These are phyloP conservation scores for Lytechinus variegatus DNA, from an alignment of 35 echinoderm and acorn worm species.

Conservation along the genomic window DNA sequence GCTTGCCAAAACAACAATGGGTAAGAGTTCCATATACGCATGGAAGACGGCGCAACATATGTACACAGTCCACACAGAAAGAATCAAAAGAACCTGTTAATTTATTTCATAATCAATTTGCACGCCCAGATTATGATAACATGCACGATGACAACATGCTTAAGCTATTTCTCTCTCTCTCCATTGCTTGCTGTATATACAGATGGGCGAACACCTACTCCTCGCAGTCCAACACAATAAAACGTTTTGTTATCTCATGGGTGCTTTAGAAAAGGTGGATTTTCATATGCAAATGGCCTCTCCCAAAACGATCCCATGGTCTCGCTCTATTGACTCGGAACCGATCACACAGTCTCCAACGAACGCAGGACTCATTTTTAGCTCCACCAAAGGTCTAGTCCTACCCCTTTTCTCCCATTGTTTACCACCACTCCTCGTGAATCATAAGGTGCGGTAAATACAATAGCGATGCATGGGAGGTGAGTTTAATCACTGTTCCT, in stretches of 20 bases:
- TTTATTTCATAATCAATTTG: neutral
- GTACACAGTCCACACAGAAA: neutral
- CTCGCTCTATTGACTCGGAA: neutral
- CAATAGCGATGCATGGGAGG: neutral
- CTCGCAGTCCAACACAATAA: conserved; percentile 24
- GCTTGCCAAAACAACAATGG: neutral
- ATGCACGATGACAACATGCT: neutral
- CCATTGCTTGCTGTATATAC: neutral
- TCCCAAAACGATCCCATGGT: neutral
- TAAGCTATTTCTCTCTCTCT: neutral
- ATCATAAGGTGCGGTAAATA: neutral
- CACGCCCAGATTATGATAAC: neutral
- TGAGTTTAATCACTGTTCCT: neutral
- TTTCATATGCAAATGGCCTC: conserved; percentile 29
- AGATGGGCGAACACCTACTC: neutral
- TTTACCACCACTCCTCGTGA: neutral
- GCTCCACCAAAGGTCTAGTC: neutral
- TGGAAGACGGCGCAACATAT: neutral
- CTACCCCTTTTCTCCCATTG: neutral
- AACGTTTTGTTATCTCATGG: neutral
- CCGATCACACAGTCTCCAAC: neutral
- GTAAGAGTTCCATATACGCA: too few species aligned
- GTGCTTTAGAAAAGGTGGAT: neutral
- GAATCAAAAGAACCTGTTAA: neutral
- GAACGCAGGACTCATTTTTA: neutral